phyloP scores from a whole-genome alignment of 2,797 vertebrate species.

The Limnodromus scolopaceus region DNA sequence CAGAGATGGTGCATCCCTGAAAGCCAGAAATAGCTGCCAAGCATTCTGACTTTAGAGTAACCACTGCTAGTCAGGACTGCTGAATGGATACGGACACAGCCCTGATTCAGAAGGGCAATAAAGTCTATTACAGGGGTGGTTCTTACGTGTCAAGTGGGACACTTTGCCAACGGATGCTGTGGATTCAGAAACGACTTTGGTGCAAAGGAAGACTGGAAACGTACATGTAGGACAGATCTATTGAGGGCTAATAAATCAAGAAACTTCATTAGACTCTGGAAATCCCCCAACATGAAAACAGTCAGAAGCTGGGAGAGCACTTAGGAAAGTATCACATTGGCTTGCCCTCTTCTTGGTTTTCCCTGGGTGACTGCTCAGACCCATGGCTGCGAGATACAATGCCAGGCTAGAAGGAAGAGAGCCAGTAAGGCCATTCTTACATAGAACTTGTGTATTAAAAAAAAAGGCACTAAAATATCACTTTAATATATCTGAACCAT shows the following conservation, averaged over 20 bases:
- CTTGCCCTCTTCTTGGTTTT: not conserved
- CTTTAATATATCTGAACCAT: not conserved
- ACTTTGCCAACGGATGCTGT: not conserved
- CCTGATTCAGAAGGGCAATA: fast-evolving
- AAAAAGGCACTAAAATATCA: not conserved
- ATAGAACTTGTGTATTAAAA: not conserved
- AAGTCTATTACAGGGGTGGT: not conserved
- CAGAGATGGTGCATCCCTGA: not conserved
- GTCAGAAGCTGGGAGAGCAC: not conserved
- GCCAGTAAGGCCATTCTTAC: not conserved
- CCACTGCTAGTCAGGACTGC: not conserved
- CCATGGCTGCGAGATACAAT: not conserved
- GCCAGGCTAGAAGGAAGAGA: not conserved
- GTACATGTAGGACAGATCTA: fast-evolving
- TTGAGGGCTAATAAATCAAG: not conserved
- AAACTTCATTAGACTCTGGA: not conserved
- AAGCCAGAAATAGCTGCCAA: not conserved
- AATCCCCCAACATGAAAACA: not conserved
- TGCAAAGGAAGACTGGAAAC: not conserved
- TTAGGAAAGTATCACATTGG: not conserved
- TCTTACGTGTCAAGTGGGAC: fast-evolving
- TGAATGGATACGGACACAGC: fast-evolving
- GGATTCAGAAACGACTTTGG: not conserved
- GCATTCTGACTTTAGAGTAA: not conserved
- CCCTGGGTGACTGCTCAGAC: not conserved